Evolutionary conservation across 2,888 invertebrate species (phyloP), one percentile per base, ranked within the genome.

Genomic region (Anaspis maculata): DNA sequence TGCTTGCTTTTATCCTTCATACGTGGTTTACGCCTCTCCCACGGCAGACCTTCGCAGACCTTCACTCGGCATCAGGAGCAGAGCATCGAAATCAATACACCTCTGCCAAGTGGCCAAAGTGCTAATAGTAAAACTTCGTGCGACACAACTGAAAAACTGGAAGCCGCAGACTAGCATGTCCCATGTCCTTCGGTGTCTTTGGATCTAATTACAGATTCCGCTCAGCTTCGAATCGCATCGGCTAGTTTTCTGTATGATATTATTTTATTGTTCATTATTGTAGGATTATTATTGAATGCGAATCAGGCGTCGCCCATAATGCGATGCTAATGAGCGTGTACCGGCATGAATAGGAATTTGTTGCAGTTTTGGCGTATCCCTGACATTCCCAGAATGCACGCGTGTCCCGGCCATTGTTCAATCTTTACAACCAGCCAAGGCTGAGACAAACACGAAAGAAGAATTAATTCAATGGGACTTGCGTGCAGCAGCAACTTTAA

Each of bases 361-460:
- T 45, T 51, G 48, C 52, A 52, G 48, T 51, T 54, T 53, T 48
- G 51, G 47, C 51, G n/a, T n/a, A 52, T 54, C 46, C 37, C 45
- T 45, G 42, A 51, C 50, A 46, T 47, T 50, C 44, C 36, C 43
- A 41, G 48, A 50, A 52, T 53, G 48, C 52, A 51, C 45, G 42
- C 42, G 44, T 40, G 46, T 47, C 46, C 44, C 39, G 44, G 39
- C 30, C 26, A 30, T 35, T 35, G 30, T 30, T 35, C 34, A 28
- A 4, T 30, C 30, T 32, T 14, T 15, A 15, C 15, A 6, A 11
- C 12, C 19, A 5, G 12, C 12, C 34, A 35, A 35, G 34, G 34
- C 13, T 29, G 16, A 29, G 21, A 34, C 24, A 16, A 12, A 15
- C 25, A 22, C 25, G n/a, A 13, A 25, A 16, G 6, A 27, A 19